Percentiles rank a stretch among this genome's conserved stretches.
These are phyloP conservation scores for Erythrolamprus reginae DNA, from an alignment of 2,113 vertebrate genomes.

Conservation along the genomic window DNA sequence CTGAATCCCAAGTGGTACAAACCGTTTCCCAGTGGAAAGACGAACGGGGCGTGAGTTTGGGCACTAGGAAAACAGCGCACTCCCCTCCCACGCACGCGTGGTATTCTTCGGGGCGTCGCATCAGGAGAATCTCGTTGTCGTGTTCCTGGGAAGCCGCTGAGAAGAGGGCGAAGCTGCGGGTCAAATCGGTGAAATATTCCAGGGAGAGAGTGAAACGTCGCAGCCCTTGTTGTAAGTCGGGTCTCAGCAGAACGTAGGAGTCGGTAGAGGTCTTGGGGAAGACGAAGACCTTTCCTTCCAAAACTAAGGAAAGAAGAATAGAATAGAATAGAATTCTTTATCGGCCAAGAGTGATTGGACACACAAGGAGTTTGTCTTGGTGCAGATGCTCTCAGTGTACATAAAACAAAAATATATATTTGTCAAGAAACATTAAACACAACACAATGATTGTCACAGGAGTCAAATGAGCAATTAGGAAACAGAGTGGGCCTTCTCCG, in stretches of 20 bases:
- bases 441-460: too few species aligned
- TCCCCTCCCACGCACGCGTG: not conserved
- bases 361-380: too few species aligned
- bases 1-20: not conserved
- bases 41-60: not conserved
- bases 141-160: not conserved
- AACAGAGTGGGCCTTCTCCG: too few species aligned
- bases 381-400: too few species aligned
- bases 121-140: conserved; percentile 4
- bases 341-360: too few species aligned
- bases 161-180: not conserved
- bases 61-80: accelerated
- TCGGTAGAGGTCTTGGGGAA: not conserved
- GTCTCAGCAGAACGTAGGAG: not conserved
- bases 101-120: accelerated
- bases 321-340: too few species aligned
- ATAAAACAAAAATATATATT: too few species aligned
- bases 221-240: not conserved
- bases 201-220: conserved; percentile 13
- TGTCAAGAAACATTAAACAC: too few species aligned
- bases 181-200: conserved; percentile 4
- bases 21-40: not conserved
- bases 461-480: too few species aligned
- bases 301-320: not conserved
- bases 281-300: conserved; percentile 21